These are phyloP conservation scores for Aspiorhynchus laticeps DNA, from an alignment of 2,113 vertebrate species.

Conservation along the genomic window DNA sequence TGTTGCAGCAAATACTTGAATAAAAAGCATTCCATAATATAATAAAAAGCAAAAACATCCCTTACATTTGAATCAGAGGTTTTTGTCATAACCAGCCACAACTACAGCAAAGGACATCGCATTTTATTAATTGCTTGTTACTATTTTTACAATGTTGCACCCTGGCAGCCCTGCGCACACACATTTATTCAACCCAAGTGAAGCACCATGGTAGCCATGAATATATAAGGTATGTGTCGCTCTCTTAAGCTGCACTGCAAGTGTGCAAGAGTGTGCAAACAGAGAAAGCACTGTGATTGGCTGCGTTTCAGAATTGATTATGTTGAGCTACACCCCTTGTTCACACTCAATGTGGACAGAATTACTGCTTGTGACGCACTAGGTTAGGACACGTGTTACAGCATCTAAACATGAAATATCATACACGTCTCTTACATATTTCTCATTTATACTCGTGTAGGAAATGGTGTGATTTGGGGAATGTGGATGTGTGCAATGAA, in stretches of 20 bases:
- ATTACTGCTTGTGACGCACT: too few species aligned
- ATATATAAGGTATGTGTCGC: background rate
- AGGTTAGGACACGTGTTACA: background rate
- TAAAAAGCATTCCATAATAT: background rate
- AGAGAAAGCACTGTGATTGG: background rate
- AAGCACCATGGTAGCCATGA: background rate
- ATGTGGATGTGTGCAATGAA: conserved; percentile 58
- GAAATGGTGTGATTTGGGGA: conserved; percentile 53
- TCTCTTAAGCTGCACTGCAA: background rate
- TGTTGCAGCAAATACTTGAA: background rate
- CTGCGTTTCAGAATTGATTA: background rate
- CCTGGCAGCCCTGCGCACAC: background rate
- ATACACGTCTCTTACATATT: background rate
- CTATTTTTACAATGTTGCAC: background rate
- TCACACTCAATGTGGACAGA: background rate
- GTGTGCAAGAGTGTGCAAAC: background rate
- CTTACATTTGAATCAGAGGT: background rate
- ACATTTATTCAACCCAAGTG: background rate
- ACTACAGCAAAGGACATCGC: background rate
- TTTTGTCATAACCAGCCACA: background rate
- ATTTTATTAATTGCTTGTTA: background rate
- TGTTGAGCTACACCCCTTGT: background rate
- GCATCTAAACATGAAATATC: conserved; percentile 9
- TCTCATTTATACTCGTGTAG: conserved; percentile 4
- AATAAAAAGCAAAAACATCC: background rate